A percentile compares a stretch with the other conserved stretches of the same genome.
These are phyloP conservation scores for Xestia ashworthii DNA, from an alignment of 2,888 invertebrate genomes.

Conservation along the genomic window DNA sequence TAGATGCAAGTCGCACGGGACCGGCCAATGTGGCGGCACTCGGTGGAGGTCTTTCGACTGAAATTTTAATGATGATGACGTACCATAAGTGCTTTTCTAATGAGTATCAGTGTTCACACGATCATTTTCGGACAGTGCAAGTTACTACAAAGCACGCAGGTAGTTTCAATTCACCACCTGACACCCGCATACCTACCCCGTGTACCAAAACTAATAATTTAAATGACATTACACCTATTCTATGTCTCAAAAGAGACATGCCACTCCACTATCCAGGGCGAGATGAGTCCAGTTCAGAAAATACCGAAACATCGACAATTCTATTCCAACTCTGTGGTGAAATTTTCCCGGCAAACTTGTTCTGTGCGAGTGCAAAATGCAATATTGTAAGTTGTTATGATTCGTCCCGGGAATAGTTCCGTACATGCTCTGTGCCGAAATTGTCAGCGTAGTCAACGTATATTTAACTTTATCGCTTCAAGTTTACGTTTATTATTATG, in stretches of 20 bases:
- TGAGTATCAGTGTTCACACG: background rate
- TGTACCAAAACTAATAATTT: background rate
- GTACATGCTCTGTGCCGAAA: constrained; percentile 59
- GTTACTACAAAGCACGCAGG: background rate
- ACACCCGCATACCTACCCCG: too few species aligned
- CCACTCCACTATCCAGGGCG: constrained; percentile 27
- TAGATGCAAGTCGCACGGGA: too few species aligned
- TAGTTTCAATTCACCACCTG: too few species aligned
- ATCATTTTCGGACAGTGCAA: background rate
- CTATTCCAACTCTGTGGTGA: constrained; percentile 57
- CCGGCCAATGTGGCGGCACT: too few species aligned
- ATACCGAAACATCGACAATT: constrained; percentile 59
- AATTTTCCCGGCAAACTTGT: constrained; percentile 63
- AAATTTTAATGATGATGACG: too few species aligned
- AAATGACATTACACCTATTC: background rate
- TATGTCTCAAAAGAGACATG: constrained; percentile 11
- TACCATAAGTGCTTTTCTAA: background rate
- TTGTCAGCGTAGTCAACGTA: constrained; percentile 62
- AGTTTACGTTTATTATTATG: constrained; percentile 60
- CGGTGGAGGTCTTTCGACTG: too few species aligned
- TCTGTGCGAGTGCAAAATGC: constrained; percentile 65
- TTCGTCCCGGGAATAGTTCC: constrained; percentile 67
- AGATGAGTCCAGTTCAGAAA: constrained; percentile 51
- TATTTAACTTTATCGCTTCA: constrained; percentile 64
- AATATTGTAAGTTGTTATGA: constrained; percentile 71